Percentiles rank a stretch among this genome's conserved stretches.
Conservation (phyloP, 2,113 vertebrate genomes). For the Platysteira castanea region DNA sequence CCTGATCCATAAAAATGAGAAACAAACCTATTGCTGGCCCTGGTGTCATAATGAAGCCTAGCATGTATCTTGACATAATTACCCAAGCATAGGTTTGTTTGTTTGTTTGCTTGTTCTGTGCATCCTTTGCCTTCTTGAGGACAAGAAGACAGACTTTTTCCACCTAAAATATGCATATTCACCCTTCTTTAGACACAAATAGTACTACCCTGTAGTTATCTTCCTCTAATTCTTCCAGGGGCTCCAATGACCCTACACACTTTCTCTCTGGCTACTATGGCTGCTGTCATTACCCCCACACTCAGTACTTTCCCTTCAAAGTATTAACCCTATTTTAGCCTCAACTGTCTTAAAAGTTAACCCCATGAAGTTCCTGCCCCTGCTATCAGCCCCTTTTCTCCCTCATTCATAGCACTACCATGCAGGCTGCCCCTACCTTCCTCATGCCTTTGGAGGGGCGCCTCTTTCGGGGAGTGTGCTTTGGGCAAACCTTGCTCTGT, state of each 20-base stretch:
- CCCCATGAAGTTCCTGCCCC: rapidly evolving
- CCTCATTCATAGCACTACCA: neutral
- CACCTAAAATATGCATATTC: neutral
- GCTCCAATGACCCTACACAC: neutral
- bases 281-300: neutral
- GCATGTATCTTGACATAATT: neutral
- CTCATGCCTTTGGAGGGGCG: rapidly evolving
- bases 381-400: neutral
- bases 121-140: neutral
- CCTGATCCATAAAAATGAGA: neutral
- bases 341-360: neutral
- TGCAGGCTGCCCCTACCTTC: neutral
- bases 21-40: neutral
- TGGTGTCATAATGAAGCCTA: neutral
- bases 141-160: neutral
- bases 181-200: neutral
- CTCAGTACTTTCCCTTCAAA: neutral
- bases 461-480: rapidly evolving
- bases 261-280: neutral
- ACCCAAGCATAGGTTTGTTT: neutral
- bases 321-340: neutral
- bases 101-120: neutral
- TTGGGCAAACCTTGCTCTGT: neutral
- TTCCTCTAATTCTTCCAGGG: neutral
- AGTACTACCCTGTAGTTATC: neutral